A percentile compares a stretch with the other conserved stretches of the same genome.
Evolutionary conservation across 2,113 vertebrate species (phyloP).

Genomic region (Suncus etruscus): DNA sequence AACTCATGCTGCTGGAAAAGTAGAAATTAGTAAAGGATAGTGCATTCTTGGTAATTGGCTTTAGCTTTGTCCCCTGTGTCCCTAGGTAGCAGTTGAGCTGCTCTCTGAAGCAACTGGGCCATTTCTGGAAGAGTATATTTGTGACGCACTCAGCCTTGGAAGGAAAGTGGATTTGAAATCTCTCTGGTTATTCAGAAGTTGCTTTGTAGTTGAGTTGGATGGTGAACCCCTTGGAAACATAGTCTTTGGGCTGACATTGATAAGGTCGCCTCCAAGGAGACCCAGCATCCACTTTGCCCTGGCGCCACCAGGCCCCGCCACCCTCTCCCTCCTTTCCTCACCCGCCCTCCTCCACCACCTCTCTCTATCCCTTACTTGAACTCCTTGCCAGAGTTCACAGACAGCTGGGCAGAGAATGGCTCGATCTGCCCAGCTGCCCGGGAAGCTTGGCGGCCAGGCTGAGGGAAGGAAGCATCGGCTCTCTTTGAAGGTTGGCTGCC

Average conservation of each 20-base stretch:
- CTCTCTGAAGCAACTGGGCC: slow-evolving; percentile 17
- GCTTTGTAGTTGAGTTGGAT: slow-evolving; percentile 50
- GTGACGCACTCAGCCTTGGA: slow-evolving; percentile 45
- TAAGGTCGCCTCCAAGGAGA: slow-evolving; percentile 62
- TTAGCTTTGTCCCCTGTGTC: not conserved
- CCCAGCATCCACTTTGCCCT: slow-evolving; percentile 70
- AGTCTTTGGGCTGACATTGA: slow-evolving; percentile 62
- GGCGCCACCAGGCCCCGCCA: slow-evolving; percentile 73
- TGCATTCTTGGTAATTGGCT: slow-evolving; percentile 34
- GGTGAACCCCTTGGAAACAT: slow-evolving; percentile 36
- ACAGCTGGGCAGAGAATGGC: slow-evolving; percentile 83
- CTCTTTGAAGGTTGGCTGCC: slow-evolving; percentile 82
- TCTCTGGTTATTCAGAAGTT: slow-evolving; percentile 21
- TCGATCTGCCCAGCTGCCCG: slow-evolving; percentile 82
- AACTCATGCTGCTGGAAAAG: slow-evolving; percentile 40
- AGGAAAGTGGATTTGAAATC: slow-evolving; percentile 55
- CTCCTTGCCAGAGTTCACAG: slow-evolving; percentile 82
- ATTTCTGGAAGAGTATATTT: slow-evolving; percentile 37
- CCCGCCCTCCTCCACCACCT: slow-evolving; percentile 28
- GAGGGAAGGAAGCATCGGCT: slow-evolving; percentile 85
- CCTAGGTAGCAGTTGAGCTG: not conserved
- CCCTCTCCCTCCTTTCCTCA: slow-evolving; percentile 26
- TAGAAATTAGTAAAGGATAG: slow-evolving; percentile 54
- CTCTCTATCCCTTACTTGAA: slow-evolving; percentile 76
- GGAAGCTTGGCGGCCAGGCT: slow-evolving; percentile 83